These are phyloP conservation scores for Pseudomyrmex sp. DNA, from an alignment of 1,140 invertebrate species.

Conservation along the genomic window DNA sequence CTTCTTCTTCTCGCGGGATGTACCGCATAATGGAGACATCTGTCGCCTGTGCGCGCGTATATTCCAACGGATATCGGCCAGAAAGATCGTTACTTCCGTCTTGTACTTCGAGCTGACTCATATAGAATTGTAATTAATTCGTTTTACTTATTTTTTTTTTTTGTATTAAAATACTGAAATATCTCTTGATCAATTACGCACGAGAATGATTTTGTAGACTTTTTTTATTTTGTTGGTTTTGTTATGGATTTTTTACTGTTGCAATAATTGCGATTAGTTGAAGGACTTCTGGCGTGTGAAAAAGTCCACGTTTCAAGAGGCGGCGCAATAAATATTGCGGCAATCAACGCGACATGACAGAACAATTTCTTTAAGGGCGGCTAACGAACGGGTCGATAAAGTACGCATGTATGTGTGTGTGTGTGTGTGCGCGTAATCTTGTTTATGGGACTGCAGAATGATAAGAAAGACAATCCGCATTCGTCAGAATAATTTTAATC, in stretches of 20 bases:
- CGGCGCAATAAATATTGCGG: constrained; percentile 11
- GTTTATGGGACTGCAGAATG: constrained; percentile 1
- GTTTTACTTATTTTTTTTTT: neutral
- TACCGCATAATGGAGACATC: constrained; percentile 41
- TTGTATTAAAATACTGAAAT: neutral
- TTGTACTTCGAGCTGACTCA: neutral
- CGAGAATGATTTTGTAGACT: neutral
- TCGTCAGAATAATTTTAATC: constrained; percentile 26
- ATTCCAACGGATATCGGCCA: neutral
- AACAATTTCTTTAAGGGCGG: constrained; percentile 3
- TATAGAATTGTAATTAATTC: neutral
- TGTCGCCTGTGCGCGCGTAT: constrained; percentile 18
- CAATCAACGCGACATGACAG: neutral
- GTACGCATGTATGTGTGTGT: neutral
- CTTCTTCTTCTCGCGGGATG: constrained; percentile 49
- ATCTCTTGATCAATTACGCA: neutral
- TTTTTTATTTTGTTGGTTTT: neutral
- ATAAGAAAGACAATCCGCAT: constrained; percentile 20
- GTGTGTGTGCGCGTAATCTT: neutral
- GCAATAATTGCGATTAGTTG: too few species aligned
- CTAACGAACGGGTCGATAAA: constrained; percentile 8
- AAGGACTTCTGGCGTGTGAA: neutral
- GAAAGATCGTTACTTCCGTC: neutral
- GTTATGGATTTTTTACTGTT: neutral
- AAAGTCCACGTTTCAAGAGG: neutral